Base-by-base conservation (phyloP, 2,797 vertebrate species). In the Poecilia gillii region DNA sequence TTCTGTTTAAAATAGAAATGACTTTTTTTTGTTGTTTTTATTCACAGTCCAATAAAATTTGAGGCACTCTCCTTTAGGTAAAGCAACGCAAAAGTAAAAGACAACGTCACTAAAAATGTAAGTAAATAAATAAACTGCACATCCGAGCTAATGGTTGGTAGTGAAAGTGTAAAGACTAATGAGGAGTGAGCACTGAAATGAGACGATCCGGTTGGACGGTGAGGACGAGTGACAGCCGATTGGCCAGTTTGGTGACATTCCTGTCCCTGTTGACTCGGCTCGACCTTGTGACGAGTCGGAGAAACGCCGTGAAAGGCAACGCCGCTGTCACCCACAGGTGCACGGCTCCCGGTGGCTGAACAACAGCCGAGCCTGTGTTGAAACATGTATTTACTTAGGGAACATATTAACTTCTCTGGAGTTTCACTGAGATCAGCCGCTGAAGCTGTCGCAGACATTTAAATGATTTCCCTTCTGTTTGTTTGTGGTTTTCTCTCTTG, bases 181-280 rank as follows among this genome's bases (percentile, higher is more conserved):
- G 41, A 45, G 68, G 25, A 71, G 6, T 8, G n/a, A 83, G 3
- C 57, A 66, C 51, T 66, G 79, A 72, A 70, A 18, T 39, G 46
- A 85, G 75, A 57, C 51, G 12, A 25, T 72, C 23, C 33, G 13
- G 73, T 70, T 62, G 57, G 75, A 78, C 55, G 64, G 79, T 68
- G 73, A 84, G 74, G 80, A 81, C 74, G n/a, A 78, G 74, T 18
- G 79, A 71, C n/a, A 73, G 91, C 80, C 79, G 90, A 84, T 72
- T 1, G 80, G 84, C 94, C 85, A 74, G 94, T 94, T 92, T 18
- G 87, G 90, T 90, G 83, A 90, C 95, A 95, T 96, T 96, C 94
- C 94, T 91, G 73, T 79, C 18, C 87, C 75, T 91, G 84, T 90
- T 92, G 88, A 92, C 89, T 90, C 77, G 84, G 85, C 80, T 78